A percentile compares a stretch with the other conserved stretches of the same genome.
phyloP scores from a whole-genome alignment of 2,113 vertebrate species.

The Sinocyclocheilus maitianheensis region DNA sequence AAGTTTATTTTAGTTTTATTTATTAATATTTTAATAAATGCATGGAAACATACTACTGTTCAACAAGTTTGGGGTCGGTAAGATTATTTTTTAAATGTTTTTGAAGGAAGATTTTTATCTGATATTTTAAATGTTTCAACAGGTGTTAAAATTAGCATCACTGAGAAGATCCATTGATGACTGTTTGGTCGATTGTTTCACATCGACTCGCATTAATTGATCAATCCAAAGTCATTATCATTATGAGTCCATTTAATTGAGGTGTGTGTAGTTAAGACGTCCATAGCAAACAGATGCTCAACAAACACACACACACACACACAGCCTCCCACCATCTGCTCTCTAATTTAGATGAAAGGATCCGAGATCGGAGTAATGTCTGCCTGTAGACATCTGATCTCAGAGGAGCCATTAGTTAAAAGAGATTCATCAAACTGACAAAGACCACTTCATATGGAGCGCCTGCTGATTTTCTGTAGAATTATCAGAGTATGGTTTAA shows the following conservation, averaged over 20 bases:
- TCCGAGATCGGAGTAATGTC: not conserved
- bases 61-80: not conserved
- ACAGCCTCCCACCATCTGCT: conserved; percentile 6
- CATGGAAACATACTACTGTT: not conserved
- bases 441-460: not conserved
- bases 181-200: not conserved
- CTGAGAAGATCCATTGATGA: not conserved
- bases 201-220: conserved; percentile 4
- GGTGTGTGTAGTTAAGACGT: not conserved
- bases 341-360: not conserved
- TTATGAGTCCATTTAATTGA: not conserved
- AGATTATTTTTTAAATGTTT: not conserved
- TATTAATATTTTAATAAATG: not conserved
- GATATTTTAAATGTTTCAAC: not conserved
- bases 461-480: not conserved
- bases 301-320: not conserved
- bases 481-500: conserved; percentile 1
- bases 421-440: conserved; percentile 20
- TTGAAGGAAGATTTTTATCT: too few species aligned
- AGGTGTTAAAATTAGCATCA: conserved; percentile 21
- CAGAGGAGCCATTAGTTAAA: conserved; percentile 30
- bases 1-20: too few species aligned
- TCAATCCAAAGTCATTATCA: conserved; percentile 22
- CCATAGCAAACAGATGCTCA: not conserved
- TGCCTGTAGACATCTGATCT: conserved; percentile 12